Base-by-base conservation (phyloP, 2,888 invertebrate genomes). In the Nomada hirtipes region DNA sequence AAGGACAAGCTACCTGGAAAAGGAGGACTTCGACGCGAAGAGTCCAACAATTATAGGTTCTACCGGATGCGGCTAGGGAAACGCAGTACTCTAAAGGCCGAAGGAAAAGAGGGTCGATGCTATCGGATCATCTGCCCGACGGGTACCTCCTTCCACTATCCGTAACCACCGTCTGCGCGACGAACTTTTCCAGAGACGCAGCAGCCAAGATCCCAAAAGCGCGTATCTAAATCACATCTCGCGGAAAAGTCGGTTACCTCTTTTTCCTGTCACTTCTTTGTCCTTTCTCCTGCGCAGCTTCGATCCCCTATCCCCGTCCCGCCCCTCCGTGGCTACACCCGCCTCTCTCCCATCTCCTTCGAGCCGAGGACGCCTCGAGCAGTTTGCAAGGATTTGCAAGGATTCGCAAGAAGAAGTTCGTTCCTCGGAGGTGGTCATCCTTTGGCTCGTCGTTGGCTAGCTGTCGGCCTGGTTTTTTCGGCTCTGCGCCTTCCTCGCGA, bases 151-250 rank as follows among this genome's bases (percentile, higher is more conserved):
- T 71, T 69, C 55, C 44, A 57, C 64, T 36, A 23, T 10, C 68
- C 50, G 63, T 47, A 69, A 73, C 15, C 80, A 29, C 0, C 71
- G 59, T 71, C 60, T 68, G 52, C 61, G 74, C 75, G 78, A 72
- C 76, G 26, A 76, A 60, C 76, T 64, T 74, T 64, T 60, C 64
- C 65, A 47, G 63, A 36, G 63, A 63, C 44, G 52, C 72, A 72
- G 69, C 55, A 60, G 63, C 63, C 68, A 42, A 55, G 73, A 74
- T 82, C 77, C 81, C 77, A 63, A 74, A 68, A 80, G 57, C 78
- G 79, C 88, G 89, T 90, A 90, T 89, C 90, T 90, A 90, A 90
- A 90, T 90, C 89, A 88, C 90, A 90, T 89, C 88, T 88, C 86
- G 83, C 86, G 86, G 86, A 83, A 86, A 84, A 86, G 73, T 87